Conservation (phyloP, 2,888 invertebrate genomes). For the Isoperla grammatica region DNA sequence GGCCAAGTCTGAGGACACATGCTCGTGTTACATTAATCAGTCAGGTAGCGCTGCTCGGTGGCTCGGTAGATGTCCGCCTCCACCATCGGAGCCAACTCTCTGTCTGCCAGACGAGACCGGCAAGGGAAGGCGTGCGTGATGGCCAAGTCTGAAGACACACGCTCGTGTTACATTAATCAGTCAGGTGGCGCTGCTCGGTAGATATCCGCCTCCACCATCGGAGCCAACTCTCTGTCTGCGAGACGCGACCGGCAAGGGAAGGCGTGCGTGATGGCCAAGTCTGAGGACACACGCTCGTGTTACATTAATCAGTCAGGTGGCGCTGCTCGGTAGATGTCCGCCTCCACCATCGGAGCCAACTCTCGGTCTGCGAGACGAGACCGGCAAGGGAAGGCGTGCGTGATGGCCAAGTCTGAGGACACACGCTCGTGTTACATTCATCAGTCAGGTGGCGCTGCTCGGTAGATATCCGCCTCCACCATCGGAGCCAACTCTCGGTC, state of each 20-base stretch:
- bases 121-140: too few species aligned
- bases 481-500: conserved; percentile 71
- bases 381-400: conserved; percentile 84
- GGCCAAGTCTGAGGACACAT: conserved; percentile 74
- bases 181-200: conserved; percentile 71
- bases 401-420: conserved; percentile 77
- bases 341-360: conserved; percentile 68
- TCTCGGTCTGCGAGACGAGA: conserved; percentile 73
- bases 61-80: too few species aligned
- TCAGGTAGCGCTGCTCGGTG: too few species aligned
- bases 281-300: too few species aligned
- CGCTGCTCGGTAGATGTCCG: conserved; percentile 75
- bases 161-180: too few species aligned
- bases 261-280: conserved; percentile 78
- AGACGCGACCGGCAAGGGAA: conserved; percentile 83
- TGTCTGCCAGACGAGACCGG: too few species aligned
- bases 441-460: conserved; percentile 71
- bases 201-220: conserved; percentile 74
- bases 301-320: too few species aligned
- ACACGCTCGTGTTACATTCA: too few species aligned
- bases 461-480: conserved; percentile 76
- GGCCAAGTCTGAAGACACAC: too few species aligned
- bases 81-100: too few species aligned
- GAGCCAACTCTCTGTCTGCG: conserved; percentile 69
- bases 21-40: too few species aligned